A percentile compares a stretch with the other conserved stretches of the same genome.
phyloP scores from a whole-genome alignment of 2,797 vertebrate species.

The Hirundo rustica region DNA sequence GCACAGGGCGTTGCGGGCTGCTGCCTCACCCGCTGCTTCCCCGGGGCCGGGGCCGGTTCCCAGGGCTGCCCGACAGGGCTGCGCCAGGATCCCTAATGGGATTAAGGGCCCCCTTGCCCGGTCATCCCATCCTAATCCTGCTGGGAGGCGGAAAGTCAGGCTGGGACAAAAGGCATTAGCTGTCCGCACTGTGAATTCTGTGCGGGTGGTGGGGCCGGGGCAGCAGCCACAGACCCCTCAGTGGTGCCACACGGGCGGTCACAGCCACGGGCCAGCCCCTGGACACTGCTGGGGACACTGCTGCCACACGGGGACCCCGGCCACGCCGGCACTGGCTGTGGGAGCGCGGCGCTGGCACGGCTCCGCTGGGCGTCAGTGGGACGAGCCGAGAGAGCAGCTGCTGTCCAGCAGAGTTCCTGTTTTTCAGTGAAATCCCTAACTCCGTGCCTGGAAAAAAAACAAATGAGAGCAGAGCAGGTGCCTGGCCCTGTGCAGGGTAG shows the following conservation, averaged over 20 bases:
- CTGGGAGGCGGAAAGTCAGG: slow-evolving; percentile 52
- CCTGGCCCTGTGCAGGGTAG: background rate
- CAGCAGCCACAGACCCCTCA: background rate
- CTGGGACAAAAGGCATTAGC: slow-evolving; percentile 56
- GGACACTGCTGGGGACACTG: background rate
- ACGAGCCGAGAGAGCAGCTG: slow-evolving; percentile 39
- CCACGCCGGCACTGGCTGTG: accelerated
- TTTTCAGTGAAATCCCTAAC: slow-evolving; percentile 34
- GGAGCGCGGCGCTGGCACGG: background rate
- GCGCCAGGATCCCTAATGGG: slow-evolving; percentile 26
- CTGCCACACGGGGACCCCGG: accelerated
- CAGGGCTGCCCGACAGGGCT: background rate
- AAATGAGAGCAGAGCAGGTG: slow-evolving; percentile 9
- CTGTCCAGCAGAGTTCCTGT: slow-evolving; percentile 52
- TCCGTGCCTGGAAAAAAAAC: slow-evolving; percentile 5
- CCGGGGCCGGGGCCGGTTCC: accelerated
- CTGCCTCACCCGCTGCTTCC: background rate
- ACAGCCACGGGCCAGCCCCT: accelerated
- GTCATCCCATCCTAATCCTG: slow-evolving; percentile 51
- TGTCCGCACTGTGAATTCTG: background rate
- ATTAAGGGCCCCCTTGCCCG: slow-evolving; percentile 49
- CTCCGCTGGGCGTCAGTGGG: background rate
- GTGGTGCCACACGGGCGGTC: background rate
- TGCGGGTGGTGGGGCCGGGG: accelerated
- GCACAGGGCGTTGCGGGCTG: background rate